Evolutionary conservation across 2,888 invertebrate genomes (phyloP), one percentile per base, ranked within the genome.

Genomic region (Eueremaeus valkanovi): DNA sequence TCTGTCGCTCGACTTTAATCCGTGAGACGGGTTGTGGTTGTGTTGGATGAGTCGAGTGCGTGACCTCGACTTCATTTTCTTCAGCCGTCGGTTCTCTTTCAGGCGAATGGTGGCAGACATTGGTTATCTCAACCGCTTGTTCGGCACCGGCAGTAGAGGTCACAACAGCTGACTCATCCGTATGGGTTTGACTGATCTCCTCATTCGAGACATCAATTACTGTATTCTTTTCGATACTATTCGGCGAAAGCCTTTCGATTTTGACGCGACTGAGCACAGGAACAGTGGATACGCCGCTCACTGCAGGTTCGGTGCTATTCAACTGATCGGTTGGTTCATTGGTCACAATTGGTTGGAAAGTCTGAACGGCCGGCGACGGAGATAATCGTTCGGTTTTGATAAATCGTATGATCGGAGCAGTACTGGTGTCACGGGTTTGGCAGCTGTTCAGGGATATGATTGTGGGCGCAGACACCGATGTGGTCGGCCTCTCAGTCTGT

Each of bases 341-440:
- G 24, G 24, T 24, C 27, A 9, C 27, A 3, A 58, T 58, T 16
- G 58, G 11, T 58, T 58, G 58, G 3, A 31, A 29, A 1, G 66
- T 33, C 21, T 68, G 40, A 11, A 27, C 36, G 11, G 11, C 36
- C 31, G 33, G 24, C 1, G 61, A 3, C 5, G 68, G 68, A 40
- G 68, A 68, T 0, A 68, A 24, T 2, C 68, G 68, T 24, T 68
- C 68, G 2, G 42, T 40, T 68, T 68, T 68, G 16, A 68, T 68
- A 18, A 42, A 36, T 24, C 40, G 16, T 1, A 68, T n/a, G 24
- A 68, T 16, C 24, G 68, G 68, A 40, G 27, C 42, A n/a, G n/a
- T n/a, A 42, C 42, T 33, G 40, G 68, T 42, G 16, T 36, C 40
- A 27, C 24, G n/a, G 5, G 0, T 27, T 42, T 21, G 24, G 24